These are phyloP conservation scores for Halcyon senegalensis DNA, from an alignment of 2,113 vertebrate species.

Conservation along the genomic window DNA sequence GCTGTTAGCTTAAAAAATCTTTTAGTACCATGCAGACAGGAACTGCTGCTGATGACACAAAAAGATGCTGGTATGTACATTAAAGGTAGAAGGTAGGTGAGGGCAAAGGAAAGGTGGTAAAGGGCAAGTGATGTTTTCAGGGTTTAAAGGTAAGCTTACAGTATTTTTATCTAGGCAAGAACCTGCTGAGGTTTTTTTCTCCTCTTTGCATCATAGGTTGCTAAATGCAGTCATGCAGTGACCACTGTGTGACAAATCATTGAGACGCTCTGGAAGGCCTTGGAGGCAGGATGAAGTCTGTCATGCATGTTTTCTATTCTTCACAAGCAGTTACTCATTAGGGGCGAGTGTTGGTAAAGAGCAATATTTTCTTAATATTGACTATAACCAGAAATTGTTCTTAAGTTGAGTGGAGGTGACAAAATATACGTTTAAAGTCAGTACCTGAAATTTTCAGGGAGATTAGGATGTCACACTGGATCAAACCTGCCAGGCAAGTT, in stretches of 20 bases:
- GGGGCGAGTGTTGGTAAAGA: not conserved
- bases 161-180: not conserved
- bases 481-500: not conserved
- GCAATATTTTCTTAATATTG: not conserved
- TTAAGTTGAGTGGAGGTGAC: not conserved
- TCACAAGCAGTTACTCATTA: not conserved
- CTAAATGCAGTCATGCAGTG: fast-evolving
- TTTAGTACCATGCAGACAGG: fast-evolving
- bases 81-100: not conserved
- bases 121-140: not conserved
- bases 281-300: not conserved
- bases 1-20: not conserved
- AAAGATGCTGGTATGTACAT: fast-evolving
- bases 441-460: not conserved
- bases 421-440: not conserved
- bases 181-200: not conserved
- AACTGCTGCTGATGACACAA: fast-evolving
- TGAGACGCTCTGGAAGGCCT: not conserved
- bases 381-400: not conserved
- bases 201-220: not conserved
- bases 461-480: not conserved
- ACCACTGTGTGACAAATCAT: not conserved
- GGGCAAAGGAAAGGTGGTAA: not conserved
- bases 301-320: fast-evolving
- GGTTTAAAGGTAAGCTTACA: not conserved